These are phyloP conservation scores for Hecatera dysodea DNA, from an alignment of 2,888 invertebrate species.

Conservation along the genomic window DNA sequence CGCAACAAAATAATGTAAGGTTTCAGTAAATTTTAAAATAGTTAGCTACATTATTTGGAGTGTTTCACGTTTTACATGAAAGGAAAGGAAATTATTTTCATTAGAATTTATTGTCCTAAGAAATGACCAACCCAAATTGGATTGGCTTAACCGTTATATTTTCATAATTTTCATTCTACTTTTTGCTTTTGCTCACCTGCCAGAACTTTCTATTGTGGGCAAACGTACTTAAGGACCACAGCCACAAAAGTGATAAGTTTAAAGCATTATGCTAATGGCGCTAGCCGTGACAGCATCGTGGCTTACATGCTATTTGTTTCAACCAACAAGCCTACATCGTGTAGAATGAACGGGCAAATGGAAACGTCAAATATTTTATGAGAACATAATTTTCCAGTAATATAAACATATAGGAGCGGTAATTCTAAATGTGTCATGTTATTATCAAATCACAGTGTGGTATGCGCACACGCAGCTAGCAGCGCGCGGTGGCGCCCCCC, in stretches of 20 bases:
- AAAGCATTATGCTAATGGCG: not conserved
- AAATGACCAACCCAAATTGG: not conserved
- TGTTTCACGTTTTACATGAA: not conserved
- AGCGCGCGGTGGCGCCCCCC: conserved; percentile 79
- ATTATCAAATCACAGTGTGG: conserved; percentile 78
- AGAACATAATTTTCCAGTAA: conserved; percentile 52
- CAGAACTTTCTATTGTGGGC: not conserved
- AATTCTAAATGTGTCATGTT: conserved; percentile 80
- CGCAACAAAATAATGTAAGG: not conserved
- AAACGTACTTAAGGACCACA: not conserved
- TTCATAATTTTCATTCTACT: conserved; percentile 6
- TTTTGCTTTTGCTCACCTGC: not conserved
- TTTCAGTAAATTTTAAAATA: conserved; percentile 18
- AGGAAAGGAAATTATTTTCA: not conserved
- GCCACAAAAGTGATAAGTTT: not conserved
- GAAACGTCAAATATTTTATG: conserved; percentile 46
- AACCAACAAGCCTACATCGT: not conserved
- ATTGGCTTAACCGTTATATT: not conserved
- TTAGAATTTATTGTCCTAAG: not conserved
- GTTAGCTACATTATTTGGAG: too few relatives aligned
- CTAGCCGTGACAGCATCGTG: too few relatives aligned
- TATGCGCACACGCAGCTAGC: conserved; percentile 76
- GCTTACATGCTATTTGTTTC: conserved; percentile 1
- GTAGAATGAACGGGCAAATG: conserved; percentile 23
- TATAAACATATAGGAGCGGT: conserved; percentile 71